Evolutionary conservation across 2,888 invertebrate species (phyloP), one percentile per base, ranked within the genome.

Genomic region (Diachrysia chrysitis): DNA sequence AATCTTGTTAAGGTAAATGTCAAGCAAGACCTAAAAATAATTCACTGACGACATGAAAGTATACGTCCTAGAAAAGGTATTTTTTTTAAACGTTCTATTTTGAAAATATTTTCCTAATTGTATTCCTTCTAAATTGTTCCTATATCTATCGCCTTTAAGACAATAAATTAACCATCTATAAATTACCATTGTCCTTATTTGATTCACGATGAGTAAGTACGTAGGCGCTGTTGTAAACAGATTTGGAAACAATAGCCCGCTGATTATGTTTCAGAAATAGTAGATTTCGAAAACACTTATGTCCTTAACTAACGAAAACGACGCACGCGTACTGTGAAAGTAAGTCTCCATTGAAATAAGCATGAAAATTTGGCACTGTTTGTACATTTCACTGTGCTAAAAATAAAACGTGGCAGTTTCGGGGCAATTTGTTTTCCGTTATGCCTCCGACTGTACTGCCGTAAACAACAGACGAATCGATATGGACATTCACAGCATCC

Each of bases 181-280:
- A 83, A 84, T 86, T 88, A 84, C 84, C 78, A 85, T 88, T 87
- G 82, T 77, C 80, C 82, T 85, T 83, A 84, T 83, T 79, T 81
- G 83, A 58, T 63, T 78, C 83, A 73, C 77, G 87, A 86, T 85
- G 88, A 87, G 82, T 87, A 85, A 85, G 78, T 81, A 73, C 69
- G 88, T 87, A 84, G 92, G 90, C 81, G 87, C 84, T 76, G 82
- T 79, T 76, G 77, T 82, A 83, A 86, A 89, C 83, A 83, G 77
- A 87, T 86, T 87, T 82, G 79, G 82, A 83, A 89, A 91, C 90
- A 90, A 90, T 89, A 85, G 82, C 66, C 82, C 71, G 78, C 80
- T 84, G 83, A 90, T 90, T 87, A 76, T 66, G 63, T 71, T 70
- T 80, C n/a, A 42, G 5, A 42, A 80, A 78, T 79, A 79, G 68